Base-by-base conservation (phyloP, 1,140 invertebrate species). In the Solen grandis region DNA sequence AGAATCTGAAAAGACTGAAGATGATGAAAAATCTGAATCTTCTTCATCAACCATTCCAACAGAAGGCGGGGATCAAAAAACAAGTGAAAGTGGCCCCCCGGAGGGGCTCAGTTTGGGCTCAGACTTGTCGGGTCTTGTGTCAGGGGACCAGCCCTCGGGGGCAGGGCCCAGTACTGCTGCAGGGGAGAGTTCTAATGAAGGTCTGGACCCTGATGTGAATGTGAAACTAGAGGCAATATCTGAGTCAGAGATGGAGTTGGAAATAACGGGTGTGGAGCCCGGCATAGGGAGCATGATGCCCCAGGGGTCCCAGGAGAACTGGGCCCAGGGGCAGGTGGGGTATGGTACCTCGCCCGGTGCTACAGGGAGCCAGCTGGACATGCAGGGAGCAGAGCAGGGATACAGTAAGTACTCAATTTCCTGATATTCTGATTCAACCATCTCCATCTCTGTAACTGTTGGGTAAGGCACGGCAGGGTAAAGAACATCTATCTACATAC, bases 151-250 rank as follows among this genome's bases (percentile, higher is more conserved):
- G 41, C 19, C 41, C 14, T 33, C 59, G 19, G 41, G 50, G 35
- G 29, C 19, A 41, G 57, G 8, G 8, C 41, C 41, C 19, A 10
- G 8, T 46, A 46, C 41, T 46, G 8, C 41, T 46, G 8, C 8
- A 19, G 41, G 41, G 19, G 8, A 46, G 19, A 10, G 8, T 8
- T 25, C 2, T 25, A 38, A 46, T 65, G 38, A 36, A 36, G 57
- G 52, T 31, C 36, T 50, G 5, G 73, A 76, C 38, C 38, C 73
- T 50, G 41, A 76, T 52, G 62, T 76, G 29, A 65, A 46, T 76
- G 73, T 76, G 33, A 76, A 76, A 76, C 60, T 76, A 29, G 73
- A 76, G 29, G 73, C 73, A n/a, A 33, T 76, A 63, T 63, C 73
- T 63, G 73, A 76, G 38, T 29, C 38, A 52, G 73, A 76, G 31